Percentiles rank a stretch among this genome's conserved stretches.
Evolutionary conservation across 2,888 invertebrate species (phyloP).

Genomic region (Escarpia spicata): DNA sequence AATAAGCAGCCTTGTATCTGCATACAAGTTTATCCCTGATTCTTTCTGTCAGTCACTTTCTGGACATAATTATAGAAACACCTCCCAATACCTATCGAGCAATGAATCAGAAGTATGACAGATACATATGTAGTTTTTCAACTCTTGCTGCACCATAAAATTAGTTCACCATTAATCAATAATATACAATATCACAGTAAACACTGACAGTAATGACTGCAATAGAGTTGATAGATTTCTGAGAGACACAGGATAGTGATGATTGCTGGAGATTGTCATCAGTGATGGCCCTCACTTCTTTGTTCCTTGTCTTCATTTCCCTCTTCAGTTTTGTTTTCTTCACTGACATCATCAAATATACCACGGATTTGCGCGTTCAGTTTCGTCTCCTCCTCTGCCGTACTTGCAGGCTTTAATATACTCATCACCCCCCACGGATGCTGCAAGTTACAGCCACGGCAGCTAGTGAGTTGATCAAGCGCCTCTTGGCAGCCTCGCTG

Average conservation of each 20-base stretch:
- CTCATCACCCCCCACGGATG: neutral
- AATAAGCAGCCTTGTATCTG: neutral
- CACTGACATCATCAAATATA: neutral
- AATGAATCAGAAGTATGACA: no score
- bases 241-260: neutral
- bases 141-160: neutral
- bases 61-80: no score
- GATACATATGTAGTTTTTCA: neutral
- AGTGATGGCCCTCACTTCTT: neutral
- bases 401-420: neutral
- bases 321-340: neutral
- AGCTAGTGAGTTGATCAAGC: slow-evolving; percentile 66
- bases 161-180: neutral
- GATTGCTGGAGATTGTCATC: neutral
- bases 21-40: no score
- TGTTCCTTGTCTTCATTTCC: neutral
- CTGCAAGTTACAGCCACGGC: neutral
- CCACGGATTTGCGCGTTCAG: neutral
- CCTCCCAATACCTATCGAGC: no score
- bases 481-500: slow-evolving; percentile 32
- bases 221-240: neutral
- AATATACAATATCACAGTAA: neutral
- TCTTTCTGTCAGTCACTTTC: no score
- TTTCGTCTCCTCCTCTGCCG: neutral
- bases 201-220: neutral